These are phyloP conservation scores for Adelphocoris suturalis DNA, from an alignment of 2,888 invertebrate genomes.

Conservation along the genomic window DNA sequence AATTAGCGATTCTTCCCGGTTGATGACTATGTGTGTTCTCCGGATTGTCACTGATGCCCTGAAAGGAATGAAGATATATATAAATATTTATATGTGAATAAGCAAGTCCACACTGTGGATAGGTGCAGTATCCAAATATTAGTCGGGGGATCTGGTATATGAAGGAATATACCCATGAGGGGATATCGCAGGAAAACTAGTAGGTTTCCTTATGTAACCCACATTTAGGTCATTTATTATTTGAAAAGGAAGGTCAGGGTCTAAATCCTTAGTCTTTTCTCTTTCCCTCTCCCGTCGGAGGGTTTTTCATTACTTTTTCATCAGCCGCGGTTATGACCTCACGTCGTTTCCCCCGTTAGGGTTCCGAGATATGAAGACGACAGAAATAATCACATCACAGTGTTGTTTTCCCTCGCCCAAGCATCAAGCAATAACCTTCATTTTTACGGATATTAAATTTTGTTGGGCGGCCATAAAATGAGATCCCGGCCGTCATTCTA, in stretches of 20 bases:
- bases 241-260: conserved; percentile 46
- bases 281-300: not conserved
- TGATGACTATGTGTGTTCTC: too few relatives aligned
- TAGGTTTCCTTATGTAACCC: too few relatives aligned
- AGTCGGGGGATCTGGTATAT: too few relatives aligned
- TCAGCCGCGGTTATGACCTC: conserved; percentile 57
- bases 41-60: too few relatives aligned
- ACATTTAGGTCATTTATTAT: conserved; percentile 11
- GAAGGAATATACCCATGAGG: too few relatives aligned
- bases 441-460: conserved; percentile 14
- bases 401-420: not conserved
- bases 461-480: not conserved
- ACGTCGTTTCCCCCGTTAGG: conserved; percentile 22
- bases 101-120: too few relatives aligned
- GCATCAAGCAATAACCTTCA: conserved; percentile 26
- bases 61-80: too few relatives aligned
- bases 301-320: conserved; percentile 66
- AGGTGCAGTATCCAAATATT: too few relatives aligned
- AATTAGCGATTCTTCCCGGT: too few relatives aligned
- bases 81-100: too few relatives aligned
- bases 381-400: conserved; percentile 30
- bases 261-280: conserved; percentile 11
- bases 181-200: too few relatives aligned
- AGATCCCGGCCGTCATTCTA: not conserved
- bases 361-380: not conserved